These are phyloP conservation scores for Corythaixoides concolor DNA, from an alignment of 2,113 vertebrate genomes.

Conservation along the genomic window DNA sequence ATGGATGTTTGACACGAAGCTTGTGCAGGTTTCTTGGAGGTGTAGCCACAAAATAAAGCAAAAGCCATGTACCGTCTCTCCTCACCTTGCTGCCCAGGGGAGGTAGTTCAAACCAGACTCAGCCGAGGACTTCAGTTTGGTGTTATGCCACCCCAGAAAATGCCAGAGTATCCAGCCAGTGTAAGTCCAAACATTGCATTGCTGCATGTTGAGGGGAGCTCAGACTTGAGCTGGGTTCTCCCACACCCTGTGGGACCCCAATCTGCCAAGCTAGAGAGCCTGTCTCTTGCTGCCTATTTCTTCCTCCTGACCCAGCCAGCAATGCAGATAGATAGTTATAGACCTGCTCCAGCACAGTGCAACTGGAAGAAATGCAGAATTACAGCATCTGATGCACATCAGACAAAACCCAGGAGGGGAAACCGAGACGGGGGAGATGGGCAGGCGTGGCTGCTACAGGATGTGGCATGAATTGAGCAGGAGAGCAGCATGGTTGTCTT, in stretches of 20 bases:
- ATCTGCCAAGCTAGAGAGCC: background rate
- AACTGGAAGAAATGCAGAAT: background rate
- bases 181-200: background rate
- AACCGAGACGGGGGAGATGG: accelerated
- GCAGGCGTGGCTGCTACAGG: background rate
- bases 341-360: background rate
- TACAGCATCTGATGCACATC: background rate
- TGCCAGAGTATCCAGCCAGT: background rate
- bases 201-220: background rate
- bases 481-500: background rate
- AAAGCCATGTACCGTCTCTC: accelerated
- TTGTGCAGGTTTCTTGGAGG: background rate
- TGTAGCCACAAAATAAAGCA: background rate
- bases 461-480: accelerated
- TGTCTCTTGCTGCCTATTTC: background rate
- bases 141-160: background rate
- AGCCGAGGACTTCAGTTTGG: background rate
- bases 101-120: background rate
- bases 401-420: background rate
- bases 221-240: background rate
- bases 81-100: background rate
- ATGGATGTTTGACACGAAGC: background rate
- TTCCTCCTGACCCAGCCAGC: background rate
- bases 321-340: background rate
- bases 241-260: accelerated